Conservation (phyloP, 2,888 invertebrate species). For the Actias luna region DNA sequence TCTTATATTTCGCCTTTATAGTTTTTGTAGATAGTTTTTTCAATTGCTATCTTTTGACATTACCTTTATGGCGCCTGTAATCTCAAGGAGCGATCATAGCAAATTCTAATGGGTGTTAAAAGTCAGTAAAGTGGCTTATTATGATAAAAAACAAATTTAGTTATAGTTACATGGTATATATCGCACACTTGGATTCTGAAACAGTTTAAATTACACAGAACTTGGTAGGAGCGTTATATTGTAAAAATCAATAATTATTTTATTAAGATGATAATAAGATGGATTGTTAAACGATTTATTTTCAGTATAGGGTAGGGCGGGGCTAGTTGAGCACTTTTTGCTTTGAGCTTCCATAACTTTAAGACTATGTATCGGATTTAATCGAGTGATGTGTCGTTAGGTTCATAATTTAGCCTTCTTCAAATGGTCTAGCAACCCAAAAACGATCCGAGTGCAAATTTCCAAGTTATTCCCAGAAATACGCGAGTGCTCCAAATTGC, state of each 20-base stretch:
- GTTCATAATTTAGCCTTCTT: no score
- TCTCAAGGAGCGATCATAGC: constrained; percentile 66
- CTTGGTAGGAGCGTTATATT: background rate
- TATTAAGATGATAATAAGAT: background rate
- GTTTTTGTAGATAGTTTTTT: constrained; percentile 76
- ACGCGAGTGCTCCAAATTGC: no score
- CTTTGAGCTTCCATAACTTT: no score
- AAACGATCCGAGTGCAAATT: no score
- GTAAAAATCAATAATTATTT: background rate
- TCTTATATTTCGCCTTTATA: constrained; percentile 64
- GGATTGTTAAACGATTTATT: background rate
- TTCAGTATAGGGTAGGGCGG: no score
- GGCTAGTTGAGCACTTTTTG: no score
- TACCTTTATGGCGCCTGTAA: constrained; percentile 72
- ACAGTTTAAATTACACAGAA: background rate
- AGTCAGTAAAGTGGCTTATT: constrained; percentile 52
- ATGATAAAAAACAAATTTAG: constrained; percentile 68
- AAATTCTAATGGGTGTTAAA: constrained; percentile 73
- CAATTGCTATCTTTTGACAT: constrained; percentile 72
- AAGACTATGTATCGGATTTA: no score
- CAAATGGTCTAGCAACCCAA: no score
- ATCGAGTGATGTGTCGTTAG: no score
- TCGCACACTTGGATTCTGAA: constrained; percentile 22
- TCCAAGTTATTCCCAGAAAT: no score
- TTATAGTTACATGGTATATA: constrained; percentile 48